Conservation (phyloP, 2,888 invertebrate genomes). For the Fragum fragum region DNA sequence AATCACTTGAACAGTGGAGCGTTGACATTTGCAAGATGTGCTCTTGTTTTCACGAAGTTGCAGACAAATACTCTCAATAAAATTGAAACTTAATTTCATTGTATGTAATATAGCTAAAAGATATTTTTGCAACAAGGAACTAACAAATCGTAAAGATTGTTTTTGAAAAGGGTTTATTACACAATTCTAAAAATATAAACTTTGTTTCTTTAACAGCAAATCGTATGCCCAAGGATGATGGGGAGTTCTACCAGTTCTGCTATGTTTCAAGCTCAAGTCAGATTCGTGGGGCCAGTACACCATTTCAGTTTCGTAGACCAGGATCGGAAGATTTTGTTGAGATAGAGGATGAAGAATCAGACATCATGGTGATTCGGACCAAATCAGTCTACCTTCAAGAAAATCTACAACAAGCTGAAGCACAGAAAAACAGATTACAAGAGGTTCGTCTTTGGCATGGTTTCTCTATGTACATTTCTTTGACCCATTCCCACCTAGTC, state of each 20-base stretch:
- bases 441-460: conserved; percentile 72
- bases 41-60: too few species aligned
- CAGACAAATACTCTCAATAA: too few species aligned
- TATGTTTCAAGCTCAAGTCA: conserved; percentile 83
- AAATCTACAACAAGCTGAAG: conserved; percentile 73
- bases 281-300: conserved; percentile 86
- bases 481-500: too few species aligned
- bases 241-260: conserved; percentile 87
- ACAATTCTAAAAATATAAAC: too few species aligned
- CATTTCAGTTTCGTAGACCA: conserved; percentile 85
- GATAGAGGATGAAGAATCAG: conserved; percentile 83
- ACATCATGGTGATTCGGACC: conserved; percentile 84
- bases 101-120: too few species aligned
- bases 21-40: too few species aligned
- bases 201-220: conserved; percentile 72
- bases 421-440: conserved; percentile 69
- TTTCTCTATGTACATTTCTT: too few species aligned
- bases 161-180: too few species aligned
- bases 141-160: too few species aligned
- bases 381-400: conserved; percentile 83
- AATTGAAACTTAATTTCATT: too few species aligned
- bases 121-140: too few species aligned
- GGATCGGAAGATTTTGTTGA: conserved; percentile 84
- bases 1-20: too few species aligned
- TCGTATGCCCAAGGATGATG: conserved; percentile 85